Evolutionary conservation across 2,797 vertebrate species (phyloP), one percentile per base, ranked within the genome.

Genomic region (Pseudomugil tenellus): DNA sequence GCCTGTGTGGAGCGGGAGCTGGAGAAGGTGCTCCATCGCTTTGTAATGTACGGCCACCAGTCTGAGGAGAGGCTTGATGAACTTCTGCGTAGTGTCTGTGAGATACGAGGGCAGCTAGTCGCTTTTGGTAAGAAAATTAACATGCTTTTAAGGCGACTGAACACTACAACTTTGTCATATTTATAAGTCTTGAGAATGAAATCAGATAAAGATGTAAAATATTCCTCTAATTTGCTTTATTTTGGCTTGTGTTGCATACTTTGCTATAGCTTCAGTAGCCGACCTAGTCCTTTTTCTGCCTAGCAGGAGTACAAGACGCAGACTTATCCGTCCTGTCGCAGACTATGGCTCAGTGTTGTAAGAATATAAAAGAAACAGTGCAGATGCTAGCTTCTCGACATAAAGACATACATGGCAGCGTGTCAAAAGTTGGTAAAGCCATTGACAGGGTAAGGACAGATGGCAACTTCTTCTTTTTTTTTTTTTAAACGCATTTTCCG

Each of bases 371-470:
- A 91, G 96, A 97, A 84, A 96, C 95, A 0, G 96, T 97, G 72
- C 96, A 97, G 92, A 95, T 95, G 89, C 89, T 97, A 39, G 96
- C 96, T 46, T 96, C 93, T 0, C 93, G 96, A 72, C 96, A 97
- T 84, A 97, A 96, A 87, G 96, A 97, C 84, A 97, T 97, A 77
- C 96, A 97, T 32, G 95, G 96, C 87, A 97, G 96, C 1, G 96
- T 97, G 56, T 97, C 96, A 23, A 95, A 96, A 91, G 96, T 97
- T 72, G 96, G 96, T 71, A 97, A 96, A 92, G 96, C 96, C 72
- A 96, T 96, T 1, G 96, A 97, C 86, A 89, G 96, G 91, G 95
- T 97, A 77, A 90, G 94, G 19, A 17, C 29, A 12, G 16, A 3
- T 12, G 9, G 9, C 6, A 21, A 11, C 26, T 8, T n/a, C 62